Conservation (phyloP, 2,888 invertebrate genomes). For the Calameuta pallipes region DNA sequence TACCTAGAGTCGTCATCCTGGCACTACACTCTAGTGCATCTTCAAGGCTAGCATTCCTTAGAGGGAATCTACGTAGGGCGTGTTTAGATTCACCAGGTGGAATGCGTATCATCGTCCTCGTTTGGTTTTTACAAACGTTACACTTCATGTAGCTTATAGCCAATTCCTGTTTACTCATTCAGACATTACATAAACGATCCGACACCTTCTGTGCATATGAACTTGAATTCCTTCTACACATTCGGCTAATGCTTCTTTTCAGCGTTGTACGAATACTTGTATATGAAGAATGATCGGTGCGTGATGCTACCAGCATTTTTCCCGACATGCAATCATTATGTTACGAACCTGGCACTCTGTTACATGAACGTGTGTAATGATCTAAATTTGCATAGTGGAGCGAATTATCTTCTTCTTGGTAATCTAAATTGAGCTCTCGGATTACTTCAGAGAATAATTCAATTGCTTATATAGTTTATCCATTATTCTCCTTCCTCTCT, state of each 20-base stretch:
- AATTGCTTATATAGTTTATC: not conserved
- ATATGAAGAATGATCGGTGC: not conserved
- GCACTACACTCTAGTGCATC: not conserved
- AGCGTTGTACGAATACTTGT: not conserved
- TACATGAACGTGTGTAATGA: not conserved
- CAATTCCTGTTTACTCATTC: slow-evolving; percentile 33
- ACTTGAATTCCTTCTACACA: not conserved
- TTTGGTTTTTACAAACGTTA: not conserved
- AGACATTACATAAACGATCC: slow-evolving; percentile 31
- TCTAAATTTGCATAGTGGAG: not conserved
- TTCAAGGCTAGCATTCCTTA: not conserved
- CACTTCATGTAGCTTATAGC: not conserved
- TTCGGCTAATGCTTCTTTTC: not conserved
- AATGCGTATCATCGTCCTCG: not conserved
- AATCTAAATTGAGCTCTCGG: not conserved
- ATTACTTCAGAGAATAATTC: not conserved
- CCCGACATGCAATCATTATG: not conserved
- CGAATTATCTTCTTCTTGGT: not conserved
- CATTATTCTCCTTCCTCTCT: not conserved
- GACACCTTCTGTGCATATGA: slow-evolving; percentile 22
- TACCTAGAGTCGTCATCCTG: not conserved
- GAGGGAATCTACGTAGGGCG: not conserved
- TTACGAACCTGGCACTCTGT: not conserved
- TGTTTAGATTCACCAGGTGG: not conserved
- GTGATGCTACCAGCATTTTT: not conserved